These are phyloP conservation scores for Periophthalmus modestus DNA, from an alignment of 2,113 vertebrate species.

Conservation along the genomic window DNA sequence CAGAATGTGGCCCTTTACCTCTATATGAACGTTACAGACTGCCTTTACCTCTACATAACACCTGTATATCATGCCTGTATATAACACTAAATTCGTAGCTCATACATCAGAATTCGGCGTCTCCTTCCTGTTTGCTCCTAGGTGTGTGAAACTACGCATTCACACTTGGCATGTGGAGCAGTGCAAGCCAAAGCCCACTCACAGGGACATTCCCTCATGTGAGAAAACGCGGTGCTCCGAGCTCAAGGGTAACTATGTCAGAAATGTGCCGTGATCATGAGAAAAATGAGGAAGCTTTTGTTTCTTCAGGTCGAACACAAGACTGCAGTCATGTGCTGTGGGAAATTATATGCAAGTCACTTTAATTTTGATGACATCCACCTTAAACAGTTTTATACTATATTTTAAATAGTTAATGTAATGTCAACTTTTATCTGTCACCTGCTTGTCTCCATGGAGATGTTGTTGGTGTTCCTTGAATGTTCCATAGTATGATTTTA, in stretches of 20 bases:
- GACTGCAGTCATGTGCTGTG: background rate
- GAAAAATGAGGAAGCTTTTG: background rate
- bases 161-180: slow-evolving; percentile 19
- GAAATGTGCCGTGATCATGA: slow-evolving; percentile 8
- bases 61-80: background rate
- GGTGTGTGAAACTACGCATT: slow-evolving; percentile 46
- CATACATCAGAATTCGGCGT: slow-evolving; percentile 21
- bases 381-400: too few species aligned
- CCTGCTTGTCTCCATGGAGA: too few species aligned
- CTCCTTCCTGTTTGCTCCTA: slow-evolving; percentile 9
- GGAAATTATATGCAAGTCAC: too few species aligned
- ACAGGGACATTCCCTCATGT: slow-evolving; percentile 62
- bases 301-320: background rate
- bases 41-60: background rate
- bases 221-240: slow-evolving; percentile 31
- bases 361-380: too few species aligned
- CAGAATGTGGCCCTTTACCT: too few species aligned
- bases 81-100: background rate
- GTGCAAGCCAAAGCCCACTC: slow-evolving; percentile 38
- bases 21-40: background rate
- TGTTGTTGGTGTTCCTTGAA: too few species aligned
- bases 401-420: too few species aligned
- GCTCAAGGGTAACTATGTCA: slow-evolving; percentile 18
- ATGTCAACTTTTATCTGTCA: too few species aligned
- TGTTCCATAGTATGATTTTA: too few species aligned